Conservation (phyloP, 2,888 invertebrate genomes). For the Drosophila prostipennis region DNA sequence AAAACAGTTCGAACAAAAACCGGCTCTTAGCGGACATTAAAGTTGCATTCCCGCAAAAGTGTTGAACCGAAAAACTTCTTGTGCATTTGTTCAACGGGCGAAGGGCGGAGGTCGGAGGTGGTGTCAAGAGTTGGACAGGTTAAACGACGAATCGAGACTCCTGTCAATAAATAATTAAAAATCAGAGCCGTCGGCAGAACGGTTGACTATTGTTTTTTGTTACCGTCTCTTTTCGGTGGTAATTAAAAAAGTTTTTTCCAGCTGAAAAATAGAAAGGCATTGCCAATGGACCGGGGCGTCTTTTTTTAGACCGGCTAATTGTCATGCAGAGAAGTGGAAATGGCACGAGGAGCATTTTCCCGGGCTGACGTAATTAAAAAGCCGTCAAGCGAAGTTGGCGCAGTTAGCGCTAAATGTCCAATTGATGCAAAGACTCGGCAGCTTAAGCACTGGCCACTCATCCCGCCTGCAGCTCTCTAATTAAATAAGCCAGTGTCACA, state of each 20-base stretch:
- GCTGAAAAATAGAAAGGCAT: slow-evolving; percentile 32
- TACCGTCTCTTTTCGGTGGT: slow-evolving; percentile 49
- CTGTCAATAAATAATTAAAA: slow-evolving; percentile 75
- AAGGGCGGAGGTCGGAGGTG: slow-evolving; percentile 19
- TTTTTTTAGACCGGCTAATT: slow-evolving; percentile 39
- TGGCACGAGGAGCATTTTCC: slow-evolving; percentile 39
- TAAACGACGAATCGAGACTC: slow-evolving; percentile 56
- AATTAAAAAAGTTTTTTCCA: slow-evolving; percentile 73
- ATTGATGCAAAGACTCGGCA: slow-evolving; percentile 67
- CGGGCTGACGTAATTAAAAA: slow-evolving; percentile 73
- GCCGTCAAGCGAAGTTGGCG: slow-evolving; percentile 66
- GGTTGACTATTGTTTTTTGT: slow-evolving; percentile 20
- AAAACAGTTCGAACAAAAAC: slow-evolving; percentile 19
- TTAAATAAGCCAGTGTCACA: slow-evolving; percentile 75
- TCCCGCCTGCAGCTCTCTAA: slow-evolving; percentile 65
- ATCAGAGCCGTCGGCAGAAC: slow-evolving; percentile 43
- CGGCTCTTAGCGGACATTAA: slow-evolving; percentile 9
- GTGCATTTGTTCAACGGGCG: background rate
- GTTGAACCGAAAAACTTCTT: slow-evolving; percentile 39
- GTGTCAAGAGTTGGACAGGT: slow-evolving; percentile 71
- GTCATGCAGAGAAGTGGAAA: slow-evolving; percentile 26
- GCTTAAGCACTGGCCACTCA: slow-evolving; percentile 62
- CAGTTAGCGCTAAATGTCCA: slow-evolving; percentile 66
- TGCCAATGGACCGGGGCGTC: slow-evolving; percentile 50
- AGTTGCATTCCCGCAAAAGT: slow-evolving; percentile 33